A percentile compares a stretch with the other conserved stretches of the same genome.
Evolutionary conservation across 1,140 invertebrate species (phyloP).

Genomic region (Aphelenchoides fujianensis): DNA sequence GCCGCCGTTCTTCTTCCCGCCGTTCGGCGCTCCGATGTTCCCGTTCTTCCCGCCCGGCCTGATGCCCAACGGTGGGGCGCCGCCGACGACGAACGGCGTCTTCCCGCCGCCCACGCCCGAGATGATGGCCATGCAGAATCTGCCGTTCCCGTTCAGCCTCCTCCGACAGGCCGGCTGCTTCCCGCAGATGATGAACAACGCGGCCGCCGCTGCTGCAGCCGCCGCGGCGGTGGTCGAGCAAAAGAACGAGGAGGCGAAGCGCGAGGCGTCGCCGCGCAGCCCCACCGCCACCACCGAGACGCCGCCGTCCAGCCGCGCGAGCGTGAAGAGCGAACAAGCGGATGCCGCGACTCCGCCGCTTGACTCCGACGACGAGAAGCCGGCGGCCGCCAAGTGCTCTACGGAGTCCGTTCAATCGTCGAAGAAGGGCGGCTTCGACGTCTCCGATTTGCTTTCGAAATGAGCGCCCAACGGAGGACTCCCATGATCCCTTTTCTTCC

Average conservation of each 20-base stretch:
- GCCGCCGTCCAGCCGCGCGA: slow-evolving; percentile 1
- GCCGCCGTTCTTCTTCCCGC: slow-evolving; percentile 22
- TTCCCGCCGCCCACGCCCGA: slow-evolving; percentile 17
- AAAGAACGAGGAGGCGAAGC: background rate
- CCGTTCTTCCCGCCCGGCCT: slow-evolving; percentile 9
- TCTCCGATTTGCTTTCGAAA: slow-evolving; percentile 8
- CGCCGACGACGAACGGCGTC: background rate
- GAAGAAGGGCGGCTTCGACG: slow-evolving; percentile 14
- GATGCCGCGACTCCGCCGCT: background rate
- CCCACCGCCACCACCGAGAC: background rate
- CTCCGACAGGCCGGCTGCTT: background rate
- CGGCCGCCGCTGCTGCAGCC: background rate
- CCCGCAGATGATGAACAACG: background rate
- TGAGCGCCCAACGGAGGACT: too few relatives aligned
- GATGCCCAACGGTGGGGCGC: background rate
- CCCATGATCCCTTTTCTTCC: background rate
- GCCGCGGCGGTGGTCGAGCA: background rate
- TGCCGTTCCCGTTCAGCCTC: background rate
- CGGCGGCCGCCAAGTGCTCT: too few relatives aligned
- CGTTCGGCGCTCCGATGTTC: slow-evolving; percentile 10
- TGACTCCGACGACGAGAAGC: background rate
- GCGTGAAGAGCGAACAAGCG: background rate
- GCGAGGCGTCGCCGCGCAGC: background rate
- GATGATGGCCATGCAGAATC: slow-evolving; percentile 15
- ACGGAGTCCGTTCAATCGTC: background rate